Evolutionary conservation across 2,797 vertebrate genomes (phyloP).

Genomic region (Microctenopoma lineatum): DNA sequence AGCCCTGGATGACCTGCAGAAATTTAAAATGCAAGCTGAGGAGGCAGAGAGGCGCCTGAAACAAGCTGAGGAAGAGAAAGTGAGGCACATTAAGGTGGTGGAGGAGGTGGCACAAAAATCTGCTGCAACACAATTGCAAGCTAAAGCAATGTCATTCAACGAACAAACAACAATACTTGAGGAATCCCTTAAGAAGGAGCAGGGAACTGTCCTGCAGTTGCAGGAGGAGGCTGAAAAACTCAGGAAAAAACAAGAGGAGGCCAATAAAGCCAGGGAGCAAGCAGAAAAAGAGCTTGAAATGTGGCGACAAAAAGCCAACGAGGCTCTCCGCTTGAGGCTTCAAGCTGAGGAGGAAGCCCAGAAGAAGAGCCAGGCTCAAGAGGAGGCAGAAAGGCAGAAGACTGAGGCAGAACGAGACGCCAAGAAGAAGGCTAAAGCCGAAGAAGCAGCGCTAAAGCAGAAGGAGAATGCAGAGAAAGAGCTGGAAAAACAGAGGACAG

Average conservation of each 20-base stretch:
- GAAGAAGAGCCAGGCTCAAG: slow-evolving; percentile 91
- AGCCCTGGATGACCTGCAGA: slow-evolving; percentile 90
- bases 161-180: slow-evolving; percentile 90
- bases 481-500: slow-evolving; percentile 90
- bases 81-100: slow-evolving; percentile 90
- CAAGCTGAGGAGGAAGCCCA: slow-evolving; percentile 95
- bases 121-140: slow-evolving; percentile 86
- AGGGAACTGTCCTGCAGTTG: slow-evolving; percentile 88
- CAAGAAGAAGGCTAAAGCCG: slow-evolving; percentile 89
- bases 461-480: slow-evolving; percentile 93
- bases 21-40: slow-evolving; percentile 90
- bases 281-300: slow-evolving; percentile 92
- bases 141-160: slow-evolving; percentile 82
- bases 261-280: slow-evolving; percentile 86
- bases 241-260: slow-evolving; percentile 89
- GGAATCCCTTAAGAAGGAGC: slow-evolving; percentile 91
- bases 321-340: slow-evolving; percentile 91
- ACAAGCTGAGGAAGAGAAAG: slow-evolving; percentile 91
- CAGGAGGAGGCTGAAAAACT: slow-evolving; percentile 91
- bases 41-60: slow-evolving; percentile 92
- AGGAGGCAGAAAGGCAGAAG: slow-evolving; percentile 96
- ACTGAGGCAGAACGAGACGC: slow-evolving; percentile 92
- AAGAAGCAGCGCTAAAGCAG: slow-evolving; percentile 91
- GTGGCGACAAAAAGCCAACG: slow-evolving; percentile 97
- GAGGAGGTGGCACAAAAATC: slow-evolving; percentile 91